Conservation (phyloP, 37 sponge, comb jelly and placozoan species). For the Theonella swinhoei region DNA sequence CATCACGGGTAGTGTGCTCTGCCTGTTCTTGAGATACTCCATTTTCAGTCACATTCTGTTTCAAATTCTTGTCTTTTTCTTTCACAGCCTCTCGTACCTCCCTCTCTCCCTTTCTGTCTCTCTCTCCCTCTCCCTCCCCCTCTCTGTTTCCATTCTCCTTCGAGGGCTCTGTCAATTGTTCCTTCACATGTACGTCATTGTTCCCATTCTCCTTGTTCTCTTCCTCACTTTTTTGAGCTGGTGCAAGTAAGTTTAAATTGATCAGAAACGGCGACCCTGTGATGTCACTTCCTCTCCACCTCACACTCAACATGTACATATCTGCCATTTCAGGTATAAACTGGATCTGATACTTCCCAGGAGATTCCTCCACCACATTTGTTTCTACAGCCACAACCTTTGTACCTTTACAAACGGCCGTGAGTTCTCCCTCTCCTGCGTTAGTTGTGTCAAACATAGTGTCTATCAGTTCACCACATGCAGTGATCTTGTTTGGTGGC, state of each 20-base stretch:
- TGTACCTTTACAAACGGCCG: neutral
- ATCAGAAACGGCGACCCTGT: neutral
- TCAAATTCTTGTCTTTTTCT: too few species aligned
- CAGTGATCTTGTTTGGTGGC: neutral
- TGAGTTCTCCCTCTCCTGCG: neutral
- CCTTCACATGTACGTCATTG: neutral
- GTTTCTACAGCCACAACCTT: neutral
- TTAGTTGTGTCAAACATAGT: neutral
- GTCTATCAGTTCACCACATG: neutral
- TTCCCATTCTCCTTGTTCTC: constrained; percentile 11
- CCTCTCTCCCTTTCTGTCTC: neutral
- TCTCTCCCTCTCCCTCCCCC: neutral
- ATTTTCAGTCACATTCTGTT: too few species aligned
- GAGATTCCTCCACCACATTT: neutral
- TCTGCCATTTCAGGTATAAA: neutral
- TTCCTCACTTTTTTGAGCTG: neutral
- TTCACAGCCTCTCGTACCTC: neutral
- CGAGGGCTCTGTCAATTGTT: neutral
- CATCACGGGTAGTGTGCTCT: neutral
- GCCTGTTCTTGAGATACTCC: too few species aligned
- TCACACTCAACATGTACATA: neutral
- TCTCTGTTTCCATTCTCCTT: neutral
- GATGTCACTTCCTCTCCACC: neutral
- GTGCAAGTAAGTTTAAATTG: neutral
- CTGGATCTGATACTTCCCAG: neutral